Base-by-base conservation (phyloP, 2,888 invertebrate genomes). In the Pimpla rufipes region DNA sequence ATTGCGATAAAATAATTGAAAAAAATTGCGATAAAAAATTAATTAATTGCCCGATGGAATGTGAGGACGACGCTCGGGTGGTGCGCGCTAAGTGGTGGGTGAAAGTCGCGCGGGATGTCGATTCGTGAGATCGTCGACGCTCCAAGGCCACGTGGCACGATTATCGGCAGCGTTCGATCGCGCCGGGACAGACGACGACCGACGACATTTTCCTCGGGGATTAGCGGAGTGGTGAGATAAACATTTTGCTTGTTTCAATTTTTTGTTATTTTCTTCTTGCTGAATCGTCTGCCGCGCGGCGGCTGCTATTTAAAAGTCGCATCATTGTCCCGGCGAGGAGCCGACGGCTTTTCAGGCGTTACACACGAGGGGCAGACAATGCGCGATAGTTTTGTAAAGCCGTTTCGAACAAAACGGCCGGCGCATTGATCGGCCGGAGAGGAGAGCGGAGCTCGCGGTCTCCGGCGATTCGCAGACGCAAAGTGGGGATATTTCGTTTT, bases 141-240 rank as follows among this genome's bases (percentile, higher is more conserved):
- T 42, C 71, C 81, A 67, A 81, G 50, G 68, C 76, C 82, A 80
- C 85, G 83, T 78, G 81, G n/a, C n/a, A n/a, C n/a, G n/a, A n/a
- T n/a, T n/a, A n/a, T n/a, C n/a, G n/a, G n/a, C n/a, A n/a, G n/a
- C n/a, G n/a, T n/a, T n/a, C n/a, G n/a, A n/a, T n/a, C 68, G 59
- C 76, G 62, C 23, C 75, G 66, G 23, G 42, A 16, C 2, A 29
- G 45, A 71, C 40, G 55, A 16, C 71, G 8, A 18, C 16, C n/a
- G 70, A 11, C 16, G 10, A 52, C 45, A 70, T 66, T 70, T 66
- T 50, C 45, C 42, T 21, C 11, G 11, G 21, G 18, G 52, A 64
- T 66, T 78, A 35, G 52, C 64, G 35, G 64, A 62, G 40, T 45
- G 5, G 45, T 23, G 52, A 71, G 64, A 71, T 81, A 68, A 76